Evolutionary conservation across 2,797 vertebrate species (phyloP).

Genomic region (Glossophaga mutica): DNA sequence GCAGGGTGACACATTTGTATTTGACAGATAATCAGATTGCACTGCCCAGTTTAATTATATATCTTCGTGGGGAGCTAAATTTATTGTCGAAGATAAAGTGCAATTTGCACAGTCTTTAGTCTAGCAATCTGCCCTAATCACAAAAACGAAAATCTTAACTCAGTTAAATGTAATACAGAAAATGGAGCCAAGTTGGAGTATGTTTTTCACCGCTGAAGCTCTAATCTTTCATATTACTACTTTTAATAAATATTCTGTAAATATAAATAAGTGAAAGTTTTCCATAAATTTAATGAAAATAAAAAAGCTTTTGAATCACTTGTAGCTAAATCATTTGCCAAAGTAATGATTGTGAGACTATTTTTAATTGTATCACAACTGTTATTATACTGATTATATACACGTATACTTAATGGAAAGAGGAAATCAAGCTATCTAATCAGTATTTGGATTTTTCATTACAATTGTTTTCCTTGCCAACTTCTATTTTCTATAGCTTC

Average conservation of each 20-base stretch:
- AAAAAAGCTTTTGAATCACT: neutral
- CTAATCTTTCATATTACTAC: neutral
- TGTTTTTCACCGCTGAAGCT: neutral
- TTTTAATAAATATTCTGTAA: neutral
- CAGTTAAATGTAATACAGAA: neutral
- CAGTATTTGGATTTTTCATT: conserved; percentile 22
- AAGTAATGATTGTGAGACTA: neutral
- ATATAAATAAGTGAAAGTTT: neutral
- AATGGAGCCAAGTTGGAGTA: neutral
- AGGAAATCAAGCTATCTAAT: conserved; percentile 34
- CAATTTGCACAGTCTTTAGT: conserved; percentile 7
- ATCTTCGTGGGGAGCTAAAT: conserved; percentile 52
- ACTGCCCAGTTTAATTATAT: conserved; percentile 64
- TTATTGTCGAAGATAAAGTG: conserved; percentile 52
- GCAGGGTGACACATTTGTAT: conserved; percentile 59
- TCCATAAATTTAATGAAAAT: neutral
- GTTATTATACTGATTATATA: conserved; percentile 27
- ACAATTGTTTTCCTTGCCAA: neutral
- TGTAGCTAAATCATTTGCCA: neutral
- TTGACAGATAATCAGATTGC: conserved; percentile 68
- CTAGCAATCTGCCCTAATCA: neutral
- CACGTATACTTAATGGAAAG: neutral
- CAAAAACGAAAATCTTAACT: conserved; percentile 8
- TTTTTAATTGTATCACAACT: neutral
- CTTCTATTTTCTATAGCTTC: neutral